Evolutionary conservation across 2,113 vertebrate species (phyloP).

Genomic region (Alethe diademata): DNA sequence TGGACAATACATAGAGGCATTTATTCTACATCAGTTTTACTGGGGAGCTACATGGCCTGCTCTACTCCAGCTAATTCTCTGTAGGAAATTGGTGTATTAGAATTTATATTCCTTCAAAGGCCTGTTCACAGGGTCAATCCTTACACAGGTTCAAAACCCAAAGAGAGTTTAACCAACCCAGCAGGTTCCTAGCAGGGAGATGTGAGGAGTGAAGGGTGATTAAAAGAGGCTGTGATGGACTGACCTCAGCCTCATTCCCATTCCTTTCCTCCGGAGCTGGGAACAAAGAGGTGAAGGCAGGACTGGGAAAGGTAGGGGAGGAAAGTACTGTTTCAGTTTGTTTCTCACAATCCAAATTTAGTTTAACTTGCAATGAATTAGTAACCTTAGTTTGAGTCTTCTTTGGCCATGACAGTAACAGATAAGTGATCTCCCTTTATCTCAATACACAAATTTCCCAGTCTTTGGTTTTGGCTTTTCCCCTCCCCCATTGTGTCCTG

Average conservation of each 20-base stretch:
- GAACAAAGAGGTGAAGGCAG: not conserved
- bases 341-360: not conserved
- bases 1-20: not conserved
- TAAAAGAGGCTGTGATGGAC: not conserved
- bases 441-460: not conserved
- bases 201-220: not conserved
- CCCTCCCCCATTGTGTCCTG: fast-evolving
- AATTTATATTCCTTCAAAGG: not conserved
- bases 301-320: fast-evolving
- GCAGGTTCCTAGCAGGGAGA: not conserved
- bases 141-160: not conserved
- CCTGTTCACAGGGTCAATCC: not conserved
- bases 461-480: not conserved
- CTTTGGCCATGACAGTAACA: not conserved
- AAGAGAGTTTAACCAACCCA: not conserved
- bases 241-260: not conserved
- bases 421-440: not conserved
- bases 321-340: not conserved
- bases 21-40: not conserved
- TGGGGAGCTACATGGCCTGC: not conserved
- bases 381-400: not conserved
- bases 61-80: not conserved
- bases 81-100: not conserved
- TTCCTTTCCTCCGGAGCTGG: fast-evolving
- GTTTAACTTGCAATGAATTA: not conserved